Conservation (phyloP, 2,888 invertebrate species). For the Hipparchia semele region DNA sequence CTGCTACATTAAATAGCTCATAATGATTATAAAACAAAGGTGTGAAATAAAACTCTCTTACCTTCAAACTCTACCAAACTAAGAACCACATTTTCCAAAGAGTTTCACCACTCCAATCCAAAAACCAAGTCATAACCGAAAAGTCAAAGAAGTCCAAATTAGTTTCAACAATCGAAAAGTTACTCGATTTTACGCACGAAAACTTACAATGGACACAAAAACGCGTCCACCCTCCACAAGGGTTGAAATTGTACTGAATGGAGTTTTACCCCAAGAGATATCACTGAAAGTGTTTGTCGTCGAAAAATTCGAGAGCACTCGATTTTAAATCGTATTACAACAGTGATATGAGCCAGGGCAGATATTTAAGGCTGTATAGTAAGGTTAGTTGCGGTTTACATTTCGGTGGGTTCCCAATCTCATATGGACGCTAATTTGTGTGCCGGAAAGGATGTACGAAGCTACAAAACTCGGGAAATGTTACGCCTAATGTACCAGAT, state of each 20-base stretch:
- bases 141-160: conserved; percentile 19
- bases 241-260: conserved; percentile 28
- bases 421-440: conserved; percentile 46
- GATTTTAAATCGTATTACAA: conserved; percentile 25
- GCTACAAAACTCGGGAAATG: conserved; percentile 40
- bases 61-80: conserved; percentile 1
- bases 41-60: conserved; percentile 8
- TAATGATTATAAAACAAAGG: too few species aligned
- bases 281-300: conserved; percentile 23
- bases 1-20: too few species aligned
- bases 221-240: conserved; percentile 37
- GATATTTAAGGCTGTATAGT: neutral
- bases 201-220: conserved; percentile 35
- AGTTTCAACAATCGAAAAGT: conserved; percentile 30
- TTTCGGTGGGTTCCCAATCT: conserved; percentile 43
- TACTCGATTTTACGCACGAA: conserved; percentile 33
- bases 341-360: neutral
- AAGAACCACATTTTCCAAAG: conserved; percentile 15
- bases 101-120: conserved; percentile 19
- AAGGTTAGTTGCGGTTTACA: conserved; percentile 36
- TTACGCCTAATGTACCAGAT: conserved; percentile 43
- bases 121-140: conserved; percentile 18
- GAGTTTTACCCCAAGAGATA: conserved; percentile 29
- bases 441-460: conserved; percentile 38
- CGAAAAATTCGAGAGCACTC: conserved; percentile 15